Evolutionary conservation across 2,113 vertebrate genomes (phyloP), one percentile per base, ranked within the genome.

Genomic region (Poeciliopsis prolifica): DNA sequence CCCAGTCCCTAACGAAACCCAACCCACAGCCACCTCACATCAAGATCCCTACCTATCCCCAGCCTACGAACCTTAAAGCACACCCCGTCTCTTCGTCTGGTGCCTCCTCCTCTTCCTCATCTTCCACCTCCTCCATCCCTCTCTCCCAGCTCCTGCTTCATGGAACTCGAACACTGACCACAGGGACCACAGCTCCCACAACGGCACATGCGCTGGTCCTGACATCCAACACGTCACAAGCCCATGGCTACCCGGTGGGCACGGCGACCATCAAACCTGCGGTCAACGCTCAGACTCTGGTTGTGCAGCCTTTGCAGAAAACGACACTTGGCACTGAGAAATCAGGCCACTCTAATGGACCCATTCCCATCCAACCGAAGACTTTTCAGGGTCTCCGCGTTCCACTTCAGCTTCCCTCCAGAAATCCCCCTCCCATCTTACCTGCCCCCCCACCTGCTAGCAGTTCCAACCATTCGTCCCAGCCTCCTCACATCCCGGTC

Each of bases 341-440:
- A 8, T 54, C 75, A 0, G 73, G 86, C 44, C 87, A 90, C 37
- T 72, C 81, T 2, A 83, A 86, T 1, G 94, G 96, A 0, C 96
- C 97, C 3, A 70, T 97, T 73, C 96, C 97, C 66, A 97, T 98
- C 84, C 97, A 98, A 44, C 97, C 97, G n/a, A 99, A 98, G 76
- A 89, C 95, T 74, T 26, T 91, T 60, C 93, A 95, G 79, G 89
- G 92, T 4, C 88, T 94, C n/a, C 86, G 92, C 2, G 65, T 93
- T 51, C 93, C 94, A 4, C 88, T 94, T 5, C 94, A 95, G 77
- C 91, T 95, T 40, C 88, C 93, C 17, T 91, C 92, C 0, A 87
- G 92, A 24, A 94, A 93, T 71, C 94, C 92, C 1, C 94, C 94
- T 11, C 92, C 95, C 66, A 92, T 95, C 35, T 82, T 94, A 6